Percentiles rank a stretch among this genome's conserved stretches.
phyloP scores from a whole-genome alignment of 2,888 invertebrate genomes.

The Tachina fera region DNA sequence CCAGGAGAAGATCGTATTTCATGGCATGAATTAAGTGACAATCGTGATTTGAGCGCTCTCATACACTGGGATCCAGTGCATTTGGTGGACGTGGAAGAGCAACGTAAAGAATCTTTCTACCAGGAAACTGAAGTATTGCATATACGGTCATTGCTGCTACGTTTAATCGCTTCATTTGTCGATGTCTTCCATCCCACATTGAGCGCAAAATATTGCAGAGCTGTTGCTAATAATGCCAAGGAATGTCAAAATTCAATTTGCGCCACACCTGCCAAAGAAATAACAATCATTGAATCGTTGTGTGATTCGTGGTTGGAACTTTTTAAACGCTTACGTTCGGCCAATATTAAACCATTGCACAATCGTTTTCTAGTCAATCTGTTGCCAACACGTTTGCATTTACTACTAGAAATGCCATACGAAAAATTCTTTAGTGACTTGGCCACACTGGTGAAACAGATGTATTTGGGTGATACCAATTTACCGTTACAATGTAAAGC shows the following conservation, averaged over 20 bases:
- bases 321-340: conserved; percentile 79
- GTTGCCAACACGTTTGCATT: conserved; percentile 81
- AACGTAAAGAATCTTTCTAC: conserved; percentile 80
- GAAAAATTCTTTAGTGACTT: conserved; percentile 81
- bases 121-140: conserved; percentile 81
- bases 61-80: conserved; percentile 87
- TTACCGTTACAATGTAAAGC: conserved; percentile 78
- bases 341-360: conserved; percentile 78
- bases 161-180: conserved; percentile 80
- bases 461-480: conserved; percentile 79
- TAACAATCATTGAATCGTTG: conserved; percentile 77
- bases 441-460: conserved; percentile 80
- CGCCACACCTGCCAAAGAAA: conserved; percentile 72
- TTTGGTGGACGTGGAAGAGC: conserved; percentile 76
- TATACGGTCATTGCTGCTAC: conserved; percentile 79
- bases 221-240: conserved; percentile 61
- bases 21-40: conserved; percentile 87
- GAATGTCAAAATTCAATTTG: conserved; percentile 67
- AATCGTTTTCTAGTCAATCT: conserved; percentile 83
- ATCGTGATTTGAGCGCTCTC: conserved; percentile 90
- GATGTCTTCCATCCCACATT: conserved; percentile 79
- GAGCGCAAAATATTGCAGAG: conserved; percentile 66
- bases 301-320: conserved; percentile 80
- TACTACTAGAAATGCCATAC: conserved; percentile 81
- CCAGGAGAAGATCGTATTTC: conserved; percentile 85